phyloP scores from a whole-genome alignment of 23 tunicate species.

The Corella eumyota region DNA sequence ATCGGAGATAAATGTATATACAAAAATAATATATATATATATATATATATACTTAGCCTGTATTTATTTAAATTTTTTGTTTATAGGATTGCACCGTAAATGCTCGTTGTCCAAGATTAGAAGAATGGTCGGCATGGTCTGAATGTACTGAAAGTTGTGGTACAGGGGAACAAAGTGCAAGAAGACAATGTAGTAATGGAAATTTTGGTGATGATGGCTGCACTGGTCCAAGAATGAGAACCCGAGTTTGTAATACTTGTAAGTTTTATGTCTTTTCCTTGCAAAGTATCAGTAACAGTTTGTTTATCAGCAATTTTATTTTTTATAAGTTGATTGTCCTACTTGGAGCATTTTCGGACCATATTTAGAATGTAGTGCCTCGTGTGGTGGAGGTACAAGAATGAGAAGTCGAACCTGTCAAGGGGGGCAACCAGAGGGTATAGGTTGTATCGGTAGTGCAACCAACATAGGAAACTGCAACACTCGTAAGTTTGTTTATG shows the following conservation, averaged over 20 bases:
- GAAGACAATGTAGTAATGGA: neutral
- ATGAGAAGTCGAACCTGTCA: conserved; percentile 1
- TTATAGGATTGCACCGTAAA: too few relatives aligned
- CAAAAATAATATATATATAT: too few relatives aligned
- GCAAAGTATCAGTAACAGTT: too few relatives aligned
- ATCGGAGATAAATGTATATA: too few relatives aligned
- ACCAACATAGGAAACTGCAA: neutral
- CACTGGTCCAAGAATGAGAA: too few relatives aligned
- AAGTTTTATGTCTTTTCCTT: neutral
- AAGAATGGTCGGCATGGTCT: neutral
- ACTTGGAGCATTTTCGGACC: conserved; percentile 1
- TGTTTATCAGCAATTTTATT: neutral
- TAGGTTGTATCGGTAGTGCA: neutral
- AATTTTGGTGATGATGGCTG: conserved; percentile 7
- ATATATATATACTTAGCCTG: too few relatives aligned
- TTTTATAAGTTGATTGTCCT: neutral
- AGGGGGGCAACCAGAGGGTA: neutral
- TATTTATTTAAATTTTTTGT: too few relatives aligned
- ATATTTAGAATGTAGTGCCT: conserved; percentile 8
- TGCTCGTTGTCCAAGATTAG: too few relatives aligned
- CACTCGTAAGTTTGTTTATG: too few relatives aligned
- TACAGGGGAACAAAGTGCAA: neutral
- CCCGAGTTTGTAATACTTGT: neutral
- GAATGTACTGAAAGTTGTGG: neutral
- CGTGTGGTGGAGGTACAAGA: conserved; percentile 34